phyloP scores from a whole-genome alignment of 2,888 invertebrate genomes.

The Eilema sororculum region DNA sequence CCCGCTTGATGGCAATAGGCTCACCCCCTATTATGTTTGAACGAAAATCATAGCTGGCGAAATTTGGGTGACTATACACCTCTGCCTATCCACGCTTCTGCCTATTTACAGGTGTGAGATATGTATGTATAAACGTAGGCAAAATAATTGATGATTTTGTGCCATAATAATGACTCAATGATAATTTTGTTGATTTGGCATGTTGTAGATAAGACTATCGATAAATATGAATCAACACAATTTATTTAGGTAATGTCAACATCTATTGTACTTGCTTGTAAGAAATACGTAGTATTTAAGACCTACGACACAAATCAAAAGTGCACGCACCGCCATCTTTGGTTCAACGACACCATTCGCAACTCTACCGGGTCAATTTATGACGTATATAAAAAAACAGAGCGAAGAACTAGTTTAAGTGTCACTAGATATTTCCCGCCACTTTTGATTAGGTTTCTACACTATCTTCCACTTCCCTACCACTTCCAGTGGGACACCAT shows the following conservation, averaged over 20 bases:
- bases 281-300: slow-evolving; percentile 10
- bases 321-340: background rate
- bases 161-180: slow-evolving; percentile 27
- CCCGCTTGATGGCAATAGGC: no score
- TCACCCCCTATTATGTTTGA: no score
- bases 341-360: background rate
- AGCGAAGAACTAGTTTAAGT: background rate
- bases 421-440: background rate
- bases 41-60: no score
- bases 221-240: slow-evolving; percentile 7
- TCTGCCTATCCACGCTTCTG: no score
- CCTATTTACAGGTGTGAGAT: no score
- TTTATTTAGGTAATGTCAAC: background rate
- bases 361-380: background rate
- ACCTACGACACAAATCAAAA: slow-evolving; percentile 25
- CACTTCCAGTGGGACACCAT: no score
- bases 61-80: no score
- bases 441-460: no score
- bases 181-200: slow-evolving; percentile 22
- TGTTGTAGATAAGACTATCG: slow-evolving; percentile 9
- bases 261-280: slow-evolving; percentile 15
- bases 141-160: slow-evolving; percentile 24
- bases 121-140: background rate
- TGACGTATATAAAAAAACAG: background rate
- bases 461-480: no score